Base-by-base conservation (phyloP, 2,113 vertebrate genomes). In the Struthidea cinerea region DNA sequence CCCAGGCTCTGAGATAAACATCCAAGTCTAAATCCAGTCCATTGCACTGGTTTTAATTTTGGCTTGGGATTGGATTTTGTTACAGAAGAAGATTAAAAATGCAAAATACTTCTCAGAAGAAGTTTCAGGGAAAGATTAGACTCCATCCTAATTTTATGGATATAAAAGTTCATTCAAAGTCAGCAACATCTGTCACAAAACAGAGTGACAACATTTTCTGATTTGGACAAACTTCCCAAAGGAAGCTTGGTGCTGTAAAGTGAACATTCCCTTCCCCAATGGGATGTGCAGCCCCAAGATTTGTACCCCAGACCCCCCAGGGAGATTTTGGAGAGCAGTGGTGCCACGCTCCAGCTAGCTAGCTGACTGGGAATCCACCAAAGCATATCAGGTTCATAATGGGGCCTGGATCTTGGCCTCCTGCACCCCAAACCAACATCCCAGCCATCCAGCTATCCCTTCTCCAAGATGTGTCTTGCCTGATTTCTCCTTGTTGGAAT, bases 211-310 rank as follows among this genome's bases (percentile, higher is more conserved):
- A 23, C 7, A 35, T 35, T 63, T 87, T 89, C 50, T 2, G 1
- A 37, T 44, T 71, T 71, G 19, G 6, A n/a, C 30, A 27, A 71
- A 35, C 5, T 64, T 60, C 27, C 27, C 32, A 24, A 42, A 85
- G 23, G 26, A 53, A 41, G 24, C 11, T 16, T 2, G 1, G 6
- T 59, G 8, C 11, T 42, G 9, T n/a, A 32, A 85, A 71, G 14
- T 6, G 6, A 82, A 68, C 16, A 21, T 35, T 3, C 3, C 1
- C 9, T 52, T 7, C 13, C 1, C 22, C 46, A 59, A 1, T 6
- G 22, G 11, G 19, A 16, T 2, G 1, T 1, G 0, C 12, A 81
- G 37, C 15, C 20, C 55, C 53, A 37, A 53, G 28, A 42, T 67
- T 84, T 70, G 10, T 57, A n/a, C 7, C 18, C 30, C 6, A 11